Evolutionary conservation across 2,888 invertebrate species (phyloP).

Genomic region (Lepas anatifera): DNA sequence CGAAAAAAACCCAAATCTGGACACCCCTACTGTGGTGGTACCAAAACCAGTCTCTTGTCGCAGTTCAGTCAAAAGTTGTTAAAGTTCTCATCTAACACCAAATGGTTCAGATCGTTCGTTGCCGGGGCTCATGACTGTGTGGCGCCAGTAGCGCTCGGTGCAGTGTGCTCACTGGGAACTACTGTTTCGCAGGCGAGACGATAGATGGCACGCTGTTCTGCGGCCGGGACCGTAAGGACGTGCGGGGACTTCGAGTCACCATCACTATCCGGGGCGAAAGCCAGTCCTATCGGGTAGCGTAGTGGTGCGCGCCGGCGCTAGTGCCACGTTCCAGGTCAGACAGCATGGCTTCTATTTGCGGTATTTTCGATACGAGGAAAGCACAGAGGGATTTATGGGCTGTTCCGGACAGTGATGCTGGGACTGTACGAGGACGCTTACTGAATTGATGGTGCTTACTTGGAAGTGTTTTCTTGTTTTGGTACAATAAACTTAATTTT

Average conservation of each 20-base stretch:
- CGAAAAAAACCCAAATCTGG: too few species aligned
- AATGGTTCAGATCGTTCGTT: not conserved
- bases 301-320: not conserved
- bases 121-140: not conserved
- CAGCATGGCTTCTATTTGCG: too few species aligned
- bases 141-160: too few species aligned
- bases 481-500: too few species aligned
- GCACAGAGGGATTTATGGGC: too few species aligned
- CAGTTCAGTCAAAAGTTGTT: not conserved
- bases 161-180: not conserved
- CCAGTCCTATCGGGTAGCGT: not conserved
- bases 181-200: not conserved
- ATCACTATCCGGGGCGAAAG: not conserved
- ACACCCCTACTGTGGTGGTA: too few species aligned
- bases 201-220: conserved; percentile 4
- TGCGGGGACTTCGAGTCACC: not conserved
- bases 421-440: too few species aligned
- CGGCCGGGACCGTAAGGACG: not conserved
- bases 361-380: too few species aligned
- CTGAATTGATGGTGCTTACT: too few species aligned
- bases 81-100: not conserved
- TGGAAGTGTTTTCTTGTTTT: too few species aligned
- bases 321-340: too few species aligned
- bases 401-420: too few species aligned
- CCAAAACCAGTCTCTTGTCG: not conserved